Evolutionary conservation across 1,140 invertebrate genomes (phyloP).

Genomic region (Drosophila yakuba): DNA sequence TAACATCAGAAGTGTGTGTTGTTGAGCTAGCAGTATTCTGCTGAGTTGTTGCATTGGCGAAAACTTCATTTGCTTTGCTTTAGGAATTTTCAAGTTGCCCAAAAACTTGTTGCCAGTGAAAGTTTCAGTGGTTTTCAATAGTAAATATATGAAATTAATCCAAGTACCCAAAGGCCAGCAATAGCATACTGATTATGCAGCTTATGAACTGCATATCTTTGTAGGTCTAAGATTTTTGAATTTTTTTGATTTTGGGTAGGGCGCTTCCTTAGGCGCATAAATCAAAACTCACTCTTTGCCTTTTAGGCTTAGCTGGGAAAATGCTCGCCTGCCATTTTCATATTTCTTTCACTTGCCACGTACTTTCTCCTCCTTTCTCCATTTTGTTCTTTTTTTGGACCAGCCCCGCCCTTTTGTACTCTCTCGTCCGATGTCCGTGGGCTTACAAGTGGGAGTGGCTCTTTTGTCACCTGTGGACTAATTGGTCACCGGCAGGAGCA

Average conservation of each 20-base stretch:
- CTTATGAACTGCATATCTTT: too few species aligned
- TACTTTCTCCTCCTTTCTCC: not conserved
- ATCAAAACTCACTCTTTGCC: not conserved
- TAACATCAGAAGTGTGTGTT: not conserved
- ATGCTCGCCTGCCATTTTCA: constrained; percentile 35
- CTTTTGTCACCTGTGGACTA: constrained; percentile 65
- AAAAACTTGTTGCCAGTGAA: not conserved
- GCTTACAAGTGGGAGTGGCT: not conserved
- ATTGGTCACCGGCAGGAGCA: constrained; percentile 43
- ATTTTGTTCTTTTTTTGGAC: not conserved
- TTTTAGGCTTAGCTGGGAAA: constrained; percentile 11
- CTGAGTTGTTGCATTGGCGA: not conserved
- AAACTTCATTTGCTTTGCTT: not conserved
- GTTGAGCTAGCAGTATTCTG: not conserved
- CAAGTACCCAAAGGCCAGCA: not conserved
- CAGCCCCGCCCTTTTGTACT: constrained; percentile 8
- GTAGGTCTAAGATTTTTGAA: too few species aligned
- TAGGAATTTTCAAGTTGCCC: not conserved
- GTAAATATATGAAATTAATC: not conserved
- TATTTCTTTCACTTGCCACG: constrained; percentile 27
- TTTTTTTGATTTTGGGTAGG: too few species aligned
- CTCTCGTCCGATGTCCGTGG: not conserved
- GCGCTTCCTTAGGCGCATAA: not conserved
- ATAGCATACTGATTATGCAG: too few species aligned
- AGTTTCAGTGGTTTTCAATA: not conserved